phyloP scores from a whole-genome alignment of 2,888 invertebrate genomes.

The Sinodicranocentrus sp. region DNA sequence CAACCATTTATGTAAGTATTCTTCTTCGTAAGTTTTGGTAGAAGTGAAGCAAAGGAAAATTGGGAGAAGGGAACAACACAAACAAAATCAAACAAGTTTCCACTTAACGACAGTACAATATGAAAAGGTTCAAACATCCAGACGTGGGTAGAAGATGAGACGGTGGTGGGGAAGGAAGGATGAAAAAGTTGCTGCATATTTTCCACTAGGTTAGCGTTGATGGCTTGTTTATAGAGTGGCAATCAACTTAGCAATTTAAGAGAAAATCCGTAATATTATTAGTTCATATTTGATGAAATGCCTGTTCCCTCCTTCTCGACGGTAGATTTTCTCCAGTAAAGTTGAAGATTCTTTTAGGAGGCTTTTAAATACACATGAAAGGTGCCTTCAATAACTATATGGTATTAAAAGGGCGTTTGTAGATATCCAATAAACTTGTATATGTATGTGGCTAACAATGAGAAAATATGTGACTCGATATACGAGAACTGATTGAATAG shows the following conservation, averaged over 20 bases:
- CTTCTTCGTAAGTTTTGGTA: too few species aligned
- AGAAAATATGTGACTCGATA: too few species aligned
- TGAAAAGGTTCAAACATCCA: not conserved
- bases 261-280: constrained; percentile 54
- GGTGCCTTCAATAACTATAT: too few species aligned
- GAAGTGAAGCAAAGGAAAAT: constrained; percentile 5
- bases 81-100: constrained; percentile 64
- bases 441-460: too few species aligned
- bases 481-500: too few species aligned
- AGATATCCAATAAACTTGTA: too few species aligned
- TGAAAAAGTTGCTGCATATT: constrained; percentile 57
- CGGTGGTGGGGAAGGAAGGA: not conserved
- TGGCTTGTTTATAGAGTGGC: constrained; percentile 62
- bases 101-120: constrained; percentile 38
- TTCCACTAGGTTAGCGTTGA: constrained; percentile 58
- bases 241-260: constrained; percentile 48
- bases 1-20: too few species aligned
- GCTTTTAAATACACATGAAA: not conserved
- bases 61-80: constrained; percentile 23
- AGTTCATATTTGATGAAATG: constrained; percentile 57
- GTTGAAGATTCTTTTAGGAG: not conserved
- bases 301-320: constrained; percentile 21
- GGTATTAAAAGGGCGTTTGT: too few species aligned
- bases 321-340: constrained; percentile 8
- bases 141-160: not conserved